Evolutionary conservation across 2,888 invertebrate species (phyloP), one percentile per base, ranked within the genome.

Genomic region (Dryobota labecula): DNA sequence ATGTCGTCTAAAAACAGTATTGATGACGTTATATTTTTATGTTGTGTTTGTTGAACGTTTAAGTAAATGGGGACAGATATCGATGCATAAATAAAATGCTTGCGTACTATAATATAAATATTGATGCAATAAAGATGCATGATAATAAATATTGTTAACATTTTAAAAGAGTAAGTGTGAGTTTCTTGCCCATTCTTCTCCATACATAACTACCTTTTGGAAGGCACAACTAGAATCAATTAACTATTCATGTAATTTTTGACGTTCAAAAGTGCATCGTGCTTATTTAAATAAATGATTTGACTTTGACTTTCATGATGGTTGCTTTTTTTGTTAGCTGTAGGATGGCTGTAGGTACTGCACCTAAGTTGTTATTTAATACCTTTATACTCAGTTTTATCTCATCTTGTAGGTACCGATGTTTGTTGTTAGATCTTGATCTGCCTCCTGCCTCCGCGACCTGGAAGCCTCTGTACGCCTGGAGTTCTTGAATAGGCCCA

Each of bases 21-120:
- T 38, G 64, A 20, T 68, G 78, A 73, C 60, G 60, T 30, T 41
- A 57, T 33, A 33, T 36, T 13, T 24, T 43, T 4, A 8, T n/a
- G n/a, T n/a, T 38, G 18, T 36, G n/a, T 20, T 36, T 20, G 66
- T 18, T 27, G 9, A 38, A 24, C 6, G 27, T 60, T 7, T 30
- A 47, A 11, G 7, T 70, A 49, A 70, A 70, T 24, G 41, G 15
- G 33, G 43, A 15, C 38, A 47, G 27, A 27, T 43, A 43, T 13
- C 20, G 20, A 38, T 15, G 20, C 41, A 20, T 30, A 43, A 54
- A 66, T 45, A 38, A 64, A 47, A 24, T 45, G 38, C 11, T 24
- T 30, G 9, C 11, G 2, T 51, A 30, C 38, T 60, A 36, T 51
- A 49, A 24, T 38, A 27, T n/a, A 11, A 18, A 38, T 27, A 33